These are phyloP conservation scores for Pangasianodon gigas DNA, from an alignment of 2,113 vertebrate genomes.

Conservation along the genomic window DNA sequence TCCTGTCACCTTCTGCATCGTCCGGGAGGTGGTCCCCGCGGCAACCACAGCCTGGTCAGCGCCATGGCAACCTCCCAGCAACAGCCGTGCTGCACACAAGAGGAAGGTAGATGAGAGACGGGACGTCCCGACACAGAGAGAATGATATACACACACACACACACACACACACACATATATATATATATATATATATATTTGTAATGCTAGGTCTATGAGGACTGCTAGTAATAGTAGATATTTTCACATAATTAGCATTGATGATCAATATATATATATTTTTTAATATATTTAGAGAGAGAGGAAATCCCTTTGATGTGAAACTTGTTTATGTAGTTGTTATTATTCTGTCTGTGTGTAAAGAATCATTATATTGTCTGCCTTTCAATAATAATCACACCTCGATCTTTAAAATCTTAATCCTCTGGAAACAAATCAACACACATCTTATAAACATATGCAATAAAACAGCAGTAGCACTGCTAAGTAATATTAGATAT, in stretches of 20 bases:
- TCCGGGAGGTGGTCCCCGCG: conserved; percentile 35
- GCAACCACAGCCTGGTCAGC: conserved; percentile 44
- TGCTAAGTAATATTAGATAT: too few relatives aligned
- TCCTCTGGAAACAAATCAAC: background rate
- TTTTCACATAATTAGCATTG: too few relatives aligned
- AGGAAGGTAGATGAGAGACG: conserved; percentile 46
- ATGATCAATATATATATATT: too few relatives aligned
- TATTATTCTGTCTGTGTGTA: background rate
- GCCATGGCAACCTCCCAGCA: conserved; percentile 34
- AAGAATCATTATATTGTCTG: background rate
- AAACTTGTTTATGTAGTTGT: background rate
- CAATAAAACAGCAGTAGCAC: background rate
- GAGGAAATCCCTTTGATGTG: background rate
- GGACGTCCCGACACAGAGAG: conserved; percentile 41
- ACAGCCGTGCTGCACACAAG: background rate
- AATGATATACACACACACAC: background rate
- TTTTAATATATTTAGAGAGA: too few relatives aligned
- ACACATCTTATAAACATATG: background rate
- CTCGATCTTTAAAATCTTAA: background rate
- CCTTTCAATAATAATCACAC: background rate
- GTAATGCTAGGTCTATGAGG: too few relatives aligned
- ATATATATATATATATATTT: too few relatives aligned
- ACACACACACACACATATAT: too few relatives aligned
- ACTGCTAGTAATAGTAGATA: too few relatives aligned
- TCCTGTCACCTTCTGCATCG: conserved; percentile 53